A percentile compares a stretch with the other conserved stretches of the same genome.
phyloP scores from a whole-genome alignment of 2,888 invertebrate species.

The Amorpha juglandis region DNA sequence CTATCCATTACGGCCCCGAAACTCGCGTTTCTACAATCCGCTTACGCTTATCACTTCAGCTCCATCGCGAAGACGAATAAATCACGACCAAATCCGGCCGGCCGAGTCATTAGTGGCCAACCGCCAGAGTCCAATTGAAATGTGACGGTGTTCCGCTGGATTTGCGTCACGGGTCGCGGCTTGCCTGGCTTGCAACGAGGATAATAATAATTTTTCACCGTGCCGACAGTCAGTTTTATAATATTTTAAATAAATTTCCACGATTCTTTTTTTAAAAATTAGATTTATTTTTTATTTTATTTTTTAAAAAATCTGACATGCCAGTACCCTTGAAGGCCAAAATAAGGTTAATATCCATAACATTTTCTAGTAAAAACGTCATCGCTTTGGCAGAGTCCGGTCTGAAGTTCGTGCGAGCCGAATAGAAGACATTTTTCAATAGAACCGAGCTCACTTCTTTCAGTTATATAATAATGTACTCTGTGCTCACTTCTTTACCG shows the following conservation, averaged over 20 bases:
- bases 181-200: neutral
- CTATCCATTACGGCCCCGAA: constrained; percentile 13
- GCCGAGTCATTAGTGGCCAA: constrained; percentile 72
- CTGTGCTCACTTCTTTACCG: too few relatives aligned
- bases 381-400: too few relatives aligned
- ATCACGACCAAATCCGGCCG: constrained; percentile 69
- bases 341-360: too few relatives aligned
- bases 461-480: too few relatives aligned
- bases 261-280: too few relatives aligned
- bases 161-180: constrained; percentile 38
- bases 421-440: too few relatives aligned
- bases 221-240: neutral
- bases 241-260: neutral
- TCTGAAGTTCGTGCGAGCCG: too few relatives aligned
- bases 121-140: constrained; percentile 66
- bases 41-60: constrained; percentile 8
- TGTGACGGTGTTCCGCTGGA: constrained; percentile 57
- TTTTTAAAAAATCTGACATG: too few relatives aligned
- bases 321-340: too few relatives aligned
- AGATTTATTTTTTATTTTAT: too few relatives aligned
- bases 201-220: neutral
- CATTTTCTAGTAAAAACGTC: too few relatives aligned
- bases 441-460: too few relatives aligned
- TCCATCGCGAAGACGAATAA: constrained; percentile 60
- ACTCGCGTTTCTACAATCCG: constrained; percentile 1